Conservation (phyloP, 2,113 vertebrate genomes). For the Phalacrocorax aristotelis region DNA sequence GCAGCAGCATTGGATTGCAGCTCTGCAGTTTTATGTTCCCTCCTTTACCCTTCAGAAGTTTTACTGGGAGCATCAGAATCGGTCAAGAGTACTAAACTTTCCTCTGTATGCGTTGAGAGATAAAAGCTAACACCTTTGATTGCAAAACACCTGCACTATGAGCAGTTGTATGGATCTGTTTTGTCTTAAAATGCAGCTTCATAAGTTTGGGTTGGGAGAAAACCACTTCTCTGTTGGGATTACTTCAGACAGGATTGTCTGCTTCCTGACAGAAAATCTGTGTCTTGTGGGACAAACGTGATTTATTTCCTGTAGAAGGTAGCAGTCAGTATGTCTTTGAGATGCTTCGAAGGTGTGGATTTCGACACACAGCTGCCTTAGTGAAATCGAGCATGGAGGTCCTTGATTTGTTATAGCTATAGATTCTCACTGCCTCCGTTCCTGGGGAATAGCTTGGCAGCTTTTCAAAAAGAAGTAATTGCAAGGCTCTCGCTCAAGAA, state of each 20-base stretch:
- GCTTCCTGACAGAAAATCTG: not conserved
- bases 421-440: not conserved
- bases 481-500: not conserved
- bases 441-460: conserved; percentile 30
- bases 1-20: not conserved
- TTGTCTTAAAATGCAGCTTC: not conserved
- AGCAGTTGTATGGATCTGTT: not conserved
- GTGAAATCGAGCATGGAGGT: not conserved
- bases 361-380: not conserved
- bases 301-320: conserved; percentile 5
- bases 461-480: conserved; percentile 47
- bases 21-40: not conserved
- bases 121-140: not conserved
- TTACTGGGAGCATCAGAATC: not conserved
- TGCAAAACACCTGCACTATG: not conserved
- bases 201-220: not conserved
- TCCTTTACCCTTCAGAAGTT: not conserved
- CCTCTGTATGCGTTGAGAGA: not conserved
- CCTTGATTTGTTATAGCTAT: conserved; percentile 38
- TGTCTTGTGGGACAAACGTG: not conserved
- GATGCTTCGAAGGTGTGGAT: not conserved
- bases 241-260: not conserved
- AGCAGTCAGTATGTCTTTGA: not conserved
- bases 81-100: not conserved
- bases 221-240: not conserved